Evolutionary conservation across 2,888 invertebrate species (phyloP).

Genomic region (Drosophila barbarae): DNA sequence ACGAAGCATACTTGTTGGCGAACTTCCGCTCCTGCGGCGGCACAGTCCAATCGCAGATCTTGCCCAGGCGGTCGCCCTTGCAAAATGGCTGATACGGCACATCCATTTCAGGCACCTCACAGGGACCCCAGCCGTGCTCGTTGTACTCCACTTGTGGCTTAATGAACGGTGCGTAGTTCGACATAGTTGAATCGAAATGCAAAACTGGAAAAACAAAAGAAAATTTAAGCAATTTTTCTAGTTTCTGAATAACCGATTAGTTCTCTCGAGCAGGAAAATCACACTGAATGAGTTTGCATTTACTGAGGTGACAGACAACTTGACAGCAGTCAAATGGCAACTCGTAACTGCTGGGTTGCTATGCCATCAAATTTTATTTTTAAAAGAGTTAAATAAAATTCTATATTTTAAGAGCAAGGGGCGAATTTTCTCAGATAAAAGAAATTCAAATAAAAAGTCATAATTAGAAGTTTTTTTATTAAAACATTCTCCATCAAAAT

Average conservation of each 20-base stretch:
- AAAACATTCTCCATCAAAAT: not conserved
- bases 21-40: conserved; percentile 96
- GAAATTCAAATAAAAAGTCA: not conserved
- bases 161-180: conserved; percentile 66
- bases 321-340: not conserved
- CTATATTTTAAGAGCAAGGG: too few relatives aligned
- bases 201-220: not conserved
- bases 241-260: not conserved
- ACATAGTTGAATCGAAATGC: conserved; percentile 16
- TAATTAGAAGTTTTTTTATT: not conserved
- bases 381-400: not conserved
- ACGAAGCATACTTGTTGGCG: conserved; percentile 93
- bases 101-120: conserved; percentile 89
- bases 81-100: conserved; percentile 98
- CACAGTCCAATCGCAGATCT: conserved; percentile 99
- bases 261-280: not conserved
- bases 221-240: not conserved
- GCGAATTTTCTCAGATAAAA: not conserved
- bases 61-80: conserved; percentile 98
- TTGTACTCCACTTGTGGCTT: conserved; percentile 78
- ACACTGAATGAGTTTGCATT: conserved; percentile 2
- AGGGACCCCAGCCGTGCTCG: conserved; percentile 95
- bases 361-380: not conserved
- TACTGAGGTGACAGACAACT: not conserved
- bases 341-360: not conserved